Base-by-base conservation (phyloP, 2,888 invertebrate species). In the Lithophane semibrunnea region DNA sequence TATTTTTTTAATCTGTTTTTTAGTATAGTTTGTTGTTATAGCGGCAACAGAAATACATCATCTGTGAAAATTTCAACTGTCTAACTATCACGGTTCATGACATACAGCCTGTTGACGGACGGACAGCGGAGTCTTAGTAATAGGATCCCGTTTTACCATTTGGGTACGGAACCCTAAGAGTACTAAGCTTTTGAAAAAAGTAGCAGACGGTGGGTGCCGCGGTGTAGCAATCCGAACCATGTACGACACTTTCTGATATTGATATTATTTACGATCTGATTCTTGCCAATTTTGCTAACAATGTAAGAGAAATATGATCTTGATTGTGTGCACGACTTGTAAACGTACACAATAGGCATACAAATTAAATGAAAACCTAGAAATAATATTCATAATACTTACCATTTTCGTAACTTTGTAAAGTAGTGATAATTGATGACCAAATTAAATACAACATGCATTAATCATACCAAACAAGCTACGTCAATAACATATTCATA, bases 391-490 rank as follows among this genome's bases (percentile, higher is more conserved):
- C 37, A 47, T 0, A 29, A 18, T 18, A 18, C 2, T 24, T 12
- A 10, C 18, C 2, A 49, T 3, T 61, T 37, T 54, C n/a, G 42
- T 21, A 16, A 60, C 12, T 29, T 49, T 52, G 16, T 65, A 37
- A 52, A 77, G 16, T 29, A 54, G 16, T 24, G 68, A 10, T 65
- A 65, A 78, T 52, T 72, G 9, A 80, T 80, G 21, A 47, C 56
- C 29, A 21, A 80, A 66, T 66, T 61, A 24, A 49, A 47, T 24
- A 54, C 16, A 58, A 80, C 24, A 75, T 64, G 37, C 37, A 84
- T 79, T 68, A 79, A 82, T 82, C 75, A 71, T 18, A 61, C 37
- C 64, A 56, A 16, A 60, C 63, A 79, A 71, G 49, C 69, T 47
- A 47, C 13, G 69, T 72, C 54, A 29, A 61, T 60, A 58, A 72